Conservation (phyloP, 2,888 invertebrate species). For the Dasypogon diadema region DNA sequence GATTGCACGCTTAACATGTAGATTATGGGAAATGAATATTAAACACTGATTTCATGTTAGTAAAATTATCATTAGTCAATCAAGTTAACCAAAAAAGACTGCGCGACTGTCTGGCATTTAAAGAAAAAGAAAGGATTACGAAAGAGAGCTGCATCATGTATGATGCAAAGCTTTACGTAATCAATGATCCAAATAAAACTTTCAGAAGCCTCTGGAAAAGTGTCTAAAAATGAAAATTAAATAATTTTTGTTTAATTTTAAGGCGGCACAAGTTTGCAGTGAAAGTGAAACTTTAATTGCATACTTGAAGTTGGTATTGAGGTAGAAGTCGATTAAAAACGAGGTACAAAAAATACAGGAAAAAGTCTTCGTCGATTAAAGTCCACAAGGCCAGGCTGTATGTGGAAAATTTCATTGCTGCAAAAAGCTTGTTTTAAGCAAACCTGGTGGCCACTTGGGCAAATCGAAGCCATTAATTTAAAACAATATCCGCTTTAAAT, state of each 20-base stretch:
- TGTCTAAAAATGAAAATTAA: constrained; percentile 13
- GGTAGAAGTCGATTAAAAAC: neutral
- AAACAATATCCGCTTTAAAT: no score
- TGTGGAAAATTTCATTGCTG: neutral
- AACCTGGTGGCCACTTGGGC: neutral
- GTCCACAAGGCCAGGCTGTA: neutral
- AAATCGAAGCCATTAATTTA: neutral
- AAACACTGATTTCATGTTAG: neutral
- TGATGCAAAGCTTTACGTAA: constrained; percentile 21
- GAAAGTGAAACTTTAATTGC: constrained; percentile 34
- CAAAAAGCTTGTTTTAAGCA: neutral
- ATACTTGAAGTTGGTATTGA: neutral
- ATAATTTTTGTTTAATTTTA: constrained; percentile 10
- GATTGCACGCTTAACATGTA: neutral
- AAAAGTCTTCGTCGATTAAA: neutral
- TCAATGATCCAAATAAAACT: neutral
- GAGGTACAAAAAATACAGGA: neutral
- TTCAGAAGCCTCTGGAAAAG: neutral
- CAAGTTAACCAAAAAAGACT: neutral
- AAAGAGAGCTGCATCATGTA: neutral
- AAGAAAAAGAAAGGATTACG: no score
- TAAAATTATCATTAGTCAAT: no score
- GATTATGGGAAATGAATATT: neutral
- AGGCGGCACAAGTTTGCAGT: neutral
- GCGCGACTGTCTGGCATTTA: no score